A percentile compares a stretch with the other conserved stretches of the same genome.
Conservation (phyloP, 2,797 vertebrate species). For the Acrossocheilus fasciatus region DNA sequence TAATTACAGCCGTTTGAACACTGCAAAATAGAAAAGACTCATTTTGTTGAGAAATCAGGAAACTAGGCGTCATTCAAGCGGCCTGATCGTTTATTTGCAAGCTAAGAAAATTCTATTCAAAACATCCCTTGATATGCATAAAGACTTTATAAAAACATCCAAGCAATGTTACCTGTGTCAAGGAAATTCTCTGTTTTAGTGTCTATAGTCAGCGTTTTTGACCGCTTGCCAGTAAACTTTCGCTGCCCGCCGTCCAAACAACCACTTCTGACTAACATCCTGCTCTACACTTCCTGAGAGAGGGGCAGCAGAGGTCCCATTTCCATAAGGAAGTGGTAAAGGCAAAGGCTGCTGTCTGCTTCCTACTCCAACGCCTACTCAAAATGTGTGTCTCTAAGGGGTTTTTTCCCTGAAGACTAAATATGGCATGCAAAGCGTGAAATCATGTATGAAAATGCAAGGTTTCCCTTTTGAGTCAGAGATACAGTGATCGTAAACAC, state of each 20-base stretch:
- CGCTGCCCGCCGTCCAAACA: slow-evolving; percentile 13
- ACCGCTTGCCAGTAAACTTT: slow-evolving; percentile 34
- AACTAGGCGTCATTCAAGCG: slow-evolving; percentile 13
- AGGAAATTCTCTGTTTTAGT: slow-evolving; percentile 26
- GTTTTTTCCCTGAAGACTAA: slow-evolving; percentile 9
- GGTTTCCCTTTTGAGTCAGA: neutral
- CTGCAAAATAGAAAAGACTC: slow-evolving; percentile 71
- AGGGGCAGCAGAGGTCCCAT: slow-evolving; percentile 41
- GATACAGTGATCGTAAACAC: neutral
- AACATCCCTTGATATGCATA: neutral
- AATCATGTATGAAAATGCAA: neutral
- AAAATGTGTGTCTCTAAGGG: neutral
- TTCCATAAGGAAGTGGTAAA: slow-evolving; percentile 62
- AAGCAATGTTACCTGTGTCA: neutral
- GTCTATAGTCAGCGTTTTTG: slow-evolving; percentile 41
- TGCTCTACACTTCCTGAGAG: slow-evolving; percentile 55
- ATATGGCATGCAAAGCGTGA: neutral
- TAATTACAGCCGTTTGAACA: slow-evolving; percentile 93
- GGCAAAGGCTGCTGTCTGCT: slow-evolving; percentile 39
- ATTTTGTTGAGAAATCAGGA: slow-evolving; percentile 2
- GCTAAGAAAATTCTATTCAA: slow-evolving; percentile 21
- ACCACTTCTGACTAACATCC: slow-evolving; percentile 57
- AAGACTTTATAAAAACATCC: slow-evolving; percentile 23
- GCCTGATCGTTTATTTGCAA: neutral
- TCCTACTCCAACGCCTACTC: neutral